Percentiles rank a stretch among this genome's conserved stretches.
phyloP scores from a whole-genome alignment of 2,888 invertebrate species.

The Dryobotodes eremita region DNA sequence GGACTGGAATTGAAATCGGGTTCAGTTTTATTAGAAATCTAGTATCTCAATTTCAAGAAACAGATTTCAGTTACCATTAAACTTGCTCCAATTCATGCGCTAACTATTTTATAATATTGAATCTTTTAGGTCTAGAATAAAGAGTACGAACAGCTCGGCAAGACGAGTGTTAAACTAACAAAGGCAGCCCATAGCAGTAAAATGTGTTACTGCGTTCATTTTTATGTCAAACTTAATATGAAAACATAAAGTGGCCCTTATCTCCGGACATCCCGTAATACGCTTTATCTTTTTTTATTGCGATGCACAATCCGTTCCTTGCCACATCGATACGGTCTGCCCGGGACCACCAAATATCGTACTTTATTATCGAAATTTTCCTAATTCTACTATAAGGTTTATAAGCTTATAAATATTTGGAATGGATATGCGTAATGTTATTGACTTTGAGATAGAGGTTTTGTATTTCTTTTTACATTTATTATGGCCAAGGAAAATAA shows the following conservation, averaged over 20 bases:
- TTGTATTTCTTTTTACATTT: conserved; percentile 32
- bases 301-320: conserved; percentile 81
- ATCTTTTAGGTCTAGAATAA: conserved; percentile 16
- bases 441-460: conserved; percentile 42
- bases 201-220: conserved; percentile 79
- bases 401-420: conserved; percentile 64
- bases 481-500: conserved; percentile 20
- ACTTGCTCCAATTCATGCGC: conserved; percentile 7
- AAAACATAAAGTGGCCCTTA: conserved; percentile 84
- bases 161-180: conserved; percentile 73
- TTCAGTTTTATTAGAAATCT: conserved; percentile 41
- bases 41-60: conserved; percentile 44
- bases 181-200: conserved; percentile 76
- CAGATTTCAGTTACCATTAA: conserved; percentile 34
- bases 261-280: conserved; percentile 86
- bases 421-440: conserved; percentile 48
- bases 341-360: conserved; percentile 66
- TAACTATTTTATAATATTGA: conserved; percentile 11
- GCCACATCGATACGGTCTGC: conserved; percentile 72
- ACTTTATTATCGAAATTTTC: conserved; percentile 67
- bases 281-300: conserved; percentile 85
- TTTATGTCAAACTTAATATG: conserved; percentile 85
- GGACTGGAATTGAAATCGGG: conserved; percentile 29
- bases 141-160: conserved; percentile 46
- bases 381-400: conserved; percentile 65